A percentile compares a stretch with the other conserved stretches of the same genome.
Conservation (phyloP, 2,888 invertebrate species). For the Phlogophora meticulosa region DNA sequence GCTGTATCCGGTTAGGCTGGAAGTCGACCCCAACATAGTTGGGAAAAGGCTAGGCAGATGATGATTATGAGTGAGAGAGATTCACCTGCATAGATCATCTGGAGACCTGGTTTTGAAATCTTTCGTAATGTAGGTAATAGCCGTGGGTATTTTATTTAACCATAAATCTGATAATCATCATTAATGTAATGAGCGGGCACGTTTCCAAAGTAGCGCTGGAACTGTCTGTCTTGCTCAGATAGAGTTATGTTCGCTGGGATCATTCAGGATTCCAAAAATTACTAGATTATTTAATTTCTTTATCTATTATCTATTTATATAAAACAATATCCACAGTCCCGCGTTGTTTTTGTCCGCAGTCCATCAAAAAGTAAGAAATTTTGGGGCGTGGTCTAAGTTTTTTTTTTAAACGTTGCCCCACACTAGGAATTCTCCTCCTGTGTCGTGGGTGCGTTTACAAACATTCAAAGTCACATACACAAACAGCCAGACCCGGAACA, state of each 20-base stretch:
- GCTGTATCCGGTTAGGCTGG: no score
- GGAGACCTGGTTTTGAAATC: constrained; percentile 5
- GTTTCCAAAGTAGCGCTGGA: constrained; percentile 17
- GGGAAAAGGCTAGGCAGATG: no score
- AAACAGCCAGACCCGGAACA: no score
- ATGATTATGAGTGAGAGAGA: no score
- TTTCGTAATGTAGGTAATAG: constrained; percentile 8
- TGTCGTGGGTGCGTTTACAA: no score
- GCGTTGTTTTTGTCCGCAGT: not conserved
- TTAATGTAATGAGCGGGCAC: constrained; percentile 24
- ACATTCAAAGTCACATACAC: no score
- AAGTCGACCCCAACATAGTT: no score
- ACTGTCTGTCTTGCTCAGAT: constrained; percentile 20
- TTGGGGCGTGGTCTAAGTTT: constrained; percentile 30
- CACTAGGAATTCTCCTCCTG: no score
- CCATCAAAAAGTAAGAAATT: not conserved
- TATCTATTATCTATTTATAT: no score
- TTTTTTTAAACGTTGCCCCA: no score
- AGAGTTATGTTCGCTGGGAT: not conserved
- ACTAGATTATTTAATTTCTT: not conserved
- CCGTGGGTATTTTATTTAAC: constrained; percentile 24
- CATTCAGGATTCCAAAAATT: not conserved
- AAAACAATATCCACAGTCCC: not conserved
- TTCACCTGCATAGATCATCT: not conserved
- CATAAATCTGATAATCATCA: constrained; percentile 13